phyloP scores from a whole-genome alignment of 2,797 vertebrate genomes.

The Muraenolepis orangiensis region DNA sequence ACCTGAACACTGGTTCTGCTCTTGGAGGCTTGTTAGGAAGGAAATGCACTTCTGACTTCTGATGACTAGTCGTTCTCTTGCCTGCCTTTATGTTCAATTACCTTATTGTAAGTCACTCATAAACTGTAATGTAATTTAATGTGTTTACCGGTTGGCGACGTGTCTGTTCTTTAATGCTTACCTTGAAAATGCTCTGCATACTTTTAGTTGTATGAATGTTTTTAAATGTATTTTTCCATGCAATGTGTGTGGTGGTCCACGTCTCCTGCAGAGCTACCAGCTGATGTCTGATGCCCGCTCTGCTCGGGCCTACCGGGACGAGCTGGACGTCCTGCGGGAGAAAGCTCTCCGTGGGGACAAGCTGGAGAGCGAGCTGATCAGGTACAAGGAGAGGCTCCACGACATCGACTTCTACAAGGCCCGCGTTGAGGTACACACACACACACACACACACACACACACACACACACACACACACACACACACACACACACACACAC shows the following conservation, averaged over 20 bases:
- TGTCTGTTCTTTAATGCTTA: too few relatives aligned
- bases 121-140: too few relatives aligned
- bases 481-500: not conserved
- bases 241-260: not conserved
- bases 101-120: too few relatives aligned
- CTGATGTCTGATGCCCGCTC: conserved; percentile 91
- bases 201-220: not conserved
- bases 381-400: conserved; percentile 93
- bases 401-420: conserved; percentile 98
- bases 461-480: too few relatives aligned
- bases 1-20: too few relatives aligned
- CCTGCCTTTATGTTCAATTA: too few relatives aligned
- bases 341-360: conserved; percentile 95
- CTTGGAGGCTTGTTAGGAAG: too few relatives aligned
- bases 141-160: too few relatives aligned
- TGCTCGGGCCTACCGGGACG: conserved; percentile 90
- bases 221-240: too few relatives aligned
- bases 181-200: too few relatives aligned
- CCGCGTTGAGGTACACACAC: conserved; percentile 86
- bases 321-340: conserved; percentile 91
- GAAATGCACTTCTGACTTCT: too few relatives aligned
- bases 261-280: conserved; percentile 85
- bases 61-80: too few relatives aligned
- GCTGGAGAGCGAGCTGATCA: conserved; percentile 91
- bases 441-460: not conserved